phyloP scores from a whole-genome alignment of 2,888 invertebrate species.

The Platycnemis pennipes region DNA sequence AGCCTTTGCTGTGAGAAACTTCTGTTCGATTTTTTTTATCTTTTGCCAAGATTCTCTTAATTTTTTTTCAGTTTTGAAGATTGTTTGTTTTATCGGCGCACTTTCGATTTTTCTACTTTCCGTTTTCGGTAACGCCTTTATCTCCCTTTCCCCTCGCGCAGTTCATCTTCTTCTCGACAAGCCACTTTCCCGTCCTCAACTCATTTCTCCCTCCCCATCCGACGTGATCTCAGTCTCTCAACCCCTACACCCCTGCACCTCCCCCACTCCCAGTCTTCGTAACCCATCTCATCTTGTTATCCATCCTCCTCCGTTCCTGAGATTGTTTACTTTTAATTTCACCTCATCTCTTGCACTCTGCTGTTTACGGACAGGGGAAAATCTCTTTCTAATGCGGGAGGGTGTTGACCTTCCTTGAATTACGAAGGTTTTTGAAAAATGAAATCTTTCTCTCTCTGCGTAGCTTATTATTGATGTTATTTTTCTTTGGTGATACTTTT shows the following conservation, averaged over 20 bases:
- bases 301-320: not conserved
- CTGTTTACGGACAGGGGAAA: conserved; percentile 4
- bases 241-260: not conserved
- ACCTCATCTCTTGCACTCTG: not conserved
- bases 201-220: not conserved
- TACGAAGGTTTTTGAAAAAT: not conserved
- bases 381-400: not conserved
- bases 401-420: not conserved
- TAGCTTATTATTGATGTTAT: not conserved
- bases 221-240: not conserved
- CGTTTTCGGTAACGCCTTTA: not conserved
- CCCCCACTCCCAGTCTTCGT: not conserved
- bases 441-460: not conserved
- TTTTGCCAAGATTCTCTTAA: too few relatives aligned
- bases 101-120: not conserved
- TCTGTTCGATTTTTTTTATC: too few relatives aligned
- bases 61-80: too few relatives aligned
- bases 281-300: conserved; percentile 1
- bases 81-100: not conserved
- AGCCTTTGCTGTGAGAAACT: too few relatives aligned
- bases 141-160: not conserved
- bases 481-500: not conserved
- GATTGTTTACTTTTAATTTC: conserved; percentile 16
- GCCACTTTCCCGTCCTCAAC: not conserved
- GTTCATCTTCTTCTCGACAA: not conserved